Base-by-base conservation (phyloP, 2,797 vertebrate genomes). In the Sparus aurata region DNA sequence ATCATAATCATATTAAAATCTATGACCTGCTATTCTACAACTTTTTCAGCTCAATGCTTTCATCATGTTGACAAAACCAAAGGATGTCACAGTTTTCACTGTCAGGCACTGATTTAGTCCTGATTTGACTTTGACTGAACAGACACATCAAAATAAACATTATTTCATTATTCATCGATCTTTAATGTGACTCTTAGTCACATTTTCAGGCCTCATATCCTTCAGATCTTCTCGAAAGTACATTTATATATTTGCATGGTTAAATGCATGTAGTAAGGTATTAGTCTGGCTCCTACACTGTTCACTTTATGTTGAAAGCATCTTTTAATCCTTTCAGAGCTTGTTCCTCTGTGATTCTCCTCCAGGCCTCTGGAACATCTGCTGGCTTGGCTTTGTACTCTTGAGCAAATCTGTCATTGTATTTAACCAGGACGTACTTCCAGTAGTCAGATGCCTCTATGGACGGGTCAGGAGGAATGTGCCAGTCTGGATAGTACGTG, bases 401-500 rank as follows among this genome's bases (percentile, higher is more conserved):
- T n/a, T 85, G 0, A 60, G 93, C 91, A 87, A 94, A 90, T 23
- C 57, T 17, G 0, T 80, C 4, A 43, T 94, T 94, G 77, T 87
- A 89, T 23, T 20, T 61, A 0, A 75, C 82, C 63, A 94, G 71
- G 20, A 94, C 88, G 71, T 84, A 92, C 71, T 93, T 95, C 92
- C 94, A 94, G 82, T 91, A 93, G 69, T 93, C 84, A 22, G 92
- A 89, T 0, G 91, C 84, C 52, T 92, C 10, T 9, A 75, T 59
- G 23, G 53, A 80, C 16, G 0, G 0, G 54, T 94, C 93, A 18
- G 88, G 85, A 16, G 87, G 75, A 82, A 94, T 93, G 18, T 16
- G 3, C 93, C 94, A 95, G 30, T 92, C 82, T 68, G 91, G 91
- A 46, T 86, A 94, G 57, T 34, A 54, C 0, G 0, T 13, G 0